Base-by-base conservation (phyloP, 2,888 invertebrate species). In the Nebria salina region DNA sequence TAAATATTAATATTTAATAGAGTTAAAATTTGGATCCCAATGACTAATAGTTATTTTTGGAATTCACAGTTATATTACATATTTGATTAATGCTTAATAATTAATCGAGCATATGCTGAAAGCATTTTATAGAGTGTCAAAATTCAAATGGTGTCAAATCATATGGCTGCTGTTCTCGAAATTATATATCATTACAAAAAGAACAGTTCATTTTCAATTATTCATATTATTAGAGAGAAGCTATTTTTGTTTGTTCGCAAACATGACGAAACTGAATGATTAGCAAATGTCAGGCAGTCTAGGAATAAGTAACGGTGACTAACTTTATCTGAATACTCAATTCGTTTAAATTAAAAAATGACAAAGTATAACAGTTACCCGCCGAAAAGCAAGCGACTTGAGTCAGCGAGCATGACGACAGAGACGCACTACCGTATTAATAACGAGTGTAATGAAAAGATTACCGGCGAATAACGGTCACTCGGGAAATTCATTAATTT, bases 331-430 rank as follows among this genome's bases (percentile, higher is more conserved):
- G 76, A 68, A 72, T 77, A 77, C 41, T 72, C 77, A 72, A 77
- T 77, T 72, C 77, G 70, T 72, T 65, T 72, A 65, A 78, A 77
- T 72, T 77, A 72, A 54, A 42, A 20, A 77, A 73, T 68, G 77
- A 72, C 72, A 77, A 78, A 74, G 26, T 20, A 25, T 78, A 78
- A 78, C 78, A 78, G 78, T 78, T 73, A 78, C 65, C 66, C 78
- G 74, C 78, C 78, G 73, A 78, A 78, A 54, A 54, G 54, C 54
- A 11, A 13, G 54, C 54, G 54, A 54, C 54, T 43, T 11, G 11
- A 54, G 2, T 8, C 54, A 54, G 54, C 54, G 54, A 54, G 54
- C 54, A 54, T 54, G 68, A 25, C 68, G 25, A 25, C 13, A 68
- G 68, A 68, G 25, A 68, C 25, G 25, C 15, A 15, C 15, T 25